Evolutionary conservation across 2,113 vertebrate genomes (phyloP).

Genomic region (Gymnobelideus leadbeateri): DNA sequence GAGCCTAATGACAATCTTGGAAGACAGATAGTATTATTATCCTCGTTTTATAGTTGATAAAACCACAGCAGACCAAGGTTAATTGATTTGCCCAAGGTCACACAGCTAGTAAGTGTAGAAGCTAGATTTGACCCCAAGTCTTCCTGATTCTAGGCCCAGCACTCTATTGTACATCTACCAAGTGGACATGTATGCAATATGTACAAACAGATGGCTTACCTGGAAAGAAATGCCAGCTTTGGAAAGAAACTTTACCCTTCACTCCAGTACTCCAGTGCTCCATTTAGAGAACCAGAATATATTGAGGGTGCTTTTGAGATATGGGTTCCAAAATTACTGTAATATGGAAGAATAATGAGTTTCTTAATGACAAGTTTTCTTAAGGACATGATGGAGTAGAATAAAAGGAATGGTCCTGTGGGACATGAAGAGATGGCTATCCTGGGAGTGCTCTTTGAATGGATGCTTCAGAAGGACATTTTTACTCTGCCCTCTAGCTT

Average conservation of each 20-base stretch:
- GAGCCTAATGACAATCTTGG: background rate
- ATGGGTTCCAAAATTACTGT: background rate
- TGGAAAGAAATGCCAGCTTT: background rate
- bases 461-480: background rate
- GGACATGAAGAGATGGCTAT: background rate
- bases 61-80: background rate
- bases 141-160: background rate
- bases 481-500: background rate
- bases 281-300: background rate
- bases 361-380: background rate
- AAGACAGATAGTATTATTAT: background rate
- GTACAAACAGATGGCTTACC: background rate
- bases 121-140: background rate
- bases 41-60: background rate
- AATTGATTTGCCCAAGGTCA: background rate
- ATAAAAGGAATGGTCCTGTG: background rate
- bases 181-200: background rate
- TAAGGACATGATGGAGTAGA: background rate
- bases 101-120: background rate
- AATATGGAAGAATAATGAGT: background rate
- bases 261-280: background rate
- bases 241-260: background rate
- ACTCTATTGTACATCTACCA: background rate
- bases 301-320: background rate
- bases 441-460: background rate